Evolutionary conservation across 2,113 vertebrate species (phyloP).

Genomic region (Piprites chloris): DNA sequence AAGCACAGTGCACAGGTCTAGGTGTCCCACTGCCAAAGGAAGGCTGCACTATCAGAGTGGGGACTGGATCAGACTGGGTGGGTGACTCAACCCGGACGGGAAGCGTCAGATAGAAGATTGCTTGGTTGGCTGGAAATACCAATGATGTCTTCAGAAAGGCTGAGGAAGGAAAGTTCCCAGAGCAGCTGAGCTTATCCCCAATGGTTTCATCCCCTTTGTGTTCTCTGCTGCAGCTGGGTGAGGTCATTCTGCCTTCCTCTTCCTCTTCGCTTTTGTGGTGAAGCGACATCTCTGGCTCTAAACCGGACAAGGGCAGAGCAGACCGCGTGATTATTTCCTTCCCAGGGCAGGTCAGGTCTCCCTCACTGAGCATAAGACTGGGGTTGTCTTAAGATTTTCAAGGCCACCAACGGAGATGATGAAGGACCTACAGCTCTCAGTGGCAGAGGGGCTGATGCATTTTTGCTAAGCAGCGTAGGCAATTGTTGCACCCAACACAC

Average conservation of each 20-base stretch:
- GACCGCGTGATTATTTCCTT: conserved; percentile 17
- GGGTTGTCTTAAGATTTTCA: background rate
- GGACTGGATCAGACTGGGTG: background rate
- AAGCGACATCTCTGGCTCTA: conserved; percentile 6
- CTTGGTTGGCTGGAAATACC: background rate
- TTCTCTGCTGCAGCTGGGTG: background rate
- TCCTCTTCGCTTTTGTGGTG: background rate
- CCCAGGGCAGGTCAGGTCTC: background rate
- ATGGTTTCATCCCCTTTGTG: background rate
- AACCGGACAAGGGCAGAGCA: conserved; percentile 4
- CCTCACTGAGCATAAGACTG: fast-evolving
- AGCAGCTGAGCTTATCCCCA: background rate
- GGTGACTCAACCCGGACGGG: background rate
- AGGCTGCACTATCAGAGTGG: fast-evolving
- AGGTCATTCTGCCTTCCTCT: conserved; percentile 40
- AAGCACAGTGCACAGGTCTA: fast-evolving
- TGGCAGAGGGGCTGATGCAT: background rate
- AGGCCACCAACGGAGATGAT: background rate
- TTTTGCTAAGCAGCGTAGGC: background rate
- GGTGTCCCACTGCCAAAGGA: background rate
- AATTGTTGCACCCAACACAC: background rate
- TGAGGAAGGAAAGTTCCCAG: background rate
- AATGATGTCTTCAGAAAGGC: background rate
- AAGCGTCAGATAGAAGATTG: background rate
- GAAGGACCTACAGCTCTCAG: fast-evolving